Conservation (phyloP, 2,113 vertebrate species). For the Oncorhynchus tshawytscha region DNA sequence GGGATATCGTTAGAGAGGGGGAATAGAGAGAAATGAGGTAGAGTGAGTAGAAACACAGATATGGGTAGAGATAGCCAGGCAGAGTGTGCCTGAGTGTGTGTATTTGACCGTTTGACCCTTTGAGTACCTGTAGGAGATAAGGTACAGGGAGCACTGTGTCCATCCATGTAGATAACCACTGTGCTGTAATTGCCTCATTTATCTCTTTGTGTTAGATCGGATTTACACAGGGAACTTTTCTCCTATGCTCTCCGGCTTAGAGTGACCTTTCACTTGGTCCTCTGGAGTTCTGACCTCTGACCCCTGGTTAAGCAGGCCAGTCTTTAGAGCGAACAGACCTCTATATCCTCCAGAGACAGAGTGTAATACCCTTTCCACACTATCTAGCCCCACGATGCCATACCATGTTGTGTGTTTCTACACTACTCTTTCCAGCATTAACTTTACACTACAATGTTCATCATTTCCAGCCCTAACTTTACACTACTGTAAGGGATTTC, state of each 20-base stretch:
- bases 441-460: too few species aligned
- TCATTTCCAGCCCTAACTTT: too few species aligned
- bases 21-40: too few species aligned
- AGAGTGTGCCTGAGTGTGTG: constrained; percentile 52
- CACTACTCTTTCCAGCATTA: too few species aligned
- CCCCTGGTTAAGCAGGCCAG: constrained; percentile 37
- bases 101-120: constrained; percentile 50
- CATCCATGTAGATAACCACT: constrained; percentile 12
- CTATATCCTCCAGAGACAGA: background rate
- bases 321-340: background rate
- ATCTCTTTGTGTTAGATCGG: constrained; percentile 51
- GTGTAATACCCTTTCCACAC: background rate
- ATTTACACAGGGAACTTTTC: constrained; percentile 29
- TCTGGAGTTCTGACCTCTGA: constrained; percentile 37
- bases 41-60: background rate
- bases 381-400: too few species aligned
- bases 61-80: background rate
- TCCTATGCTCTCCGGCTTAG: background rate
- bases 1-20: background rate
- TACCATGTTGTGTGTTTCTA: too few species aligned
- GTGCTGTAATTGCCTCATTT: constrained; percentile 61
- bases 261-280: constrained; percentile 33
- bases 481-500: too few species aligned
- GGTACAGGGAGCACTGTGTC: constrained; percentile 45
- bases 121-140: constrained; percentile 63